Percentiles rank a stretch among this genome's conserved stretches.
Conservation (phyloP, 2,888 invertebrate species). For the Sinelater perroti region DNA sequence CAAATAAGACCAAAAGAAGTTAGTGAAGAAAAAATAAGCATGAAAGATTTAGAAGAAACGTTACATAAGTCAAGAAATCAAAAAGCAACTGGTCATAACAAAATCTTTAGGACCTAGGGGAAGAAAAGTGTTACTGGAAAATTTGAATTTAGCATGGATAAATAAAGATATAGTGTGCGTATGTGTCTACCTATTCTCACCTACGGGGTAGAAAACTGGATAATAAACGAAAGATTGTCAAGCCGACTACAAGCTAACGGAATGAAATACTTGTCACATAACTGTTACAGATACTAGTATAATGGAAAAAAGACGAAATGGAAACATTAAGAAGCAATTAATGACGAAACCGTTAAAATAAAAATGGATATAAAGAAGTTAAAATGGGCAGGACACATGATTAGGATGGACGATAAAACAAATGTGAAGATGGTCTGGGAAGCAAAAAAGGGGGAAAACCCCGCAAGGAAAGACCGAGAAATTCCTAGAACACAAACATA, state of each 20-base stretch:
- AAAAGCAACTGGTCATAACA: too few species aligned
- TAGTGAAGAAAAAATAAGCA: too few species aligned
- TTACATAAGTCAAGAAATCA: too few species aligned
- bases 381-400: neutral
- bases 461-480: too few species aligned
- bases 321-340: conserved; percentile 1
- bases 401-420: conserved; percentile 3
- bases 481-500: too few species aligned
- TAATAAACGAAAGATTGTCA: neutral
- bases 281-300: neutral
- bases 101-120: too few species aligned
- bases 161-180: too few species aligned
- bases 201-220: neutral
- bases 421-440: neutral
- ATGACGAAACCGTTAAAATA: neutral
- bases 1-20: too few species aligned
- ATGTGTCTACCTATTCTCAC: neutral
- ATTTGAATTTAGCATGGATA: too few species aligned
- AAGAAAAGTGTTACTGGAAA: too few species aligned
- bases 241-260: neutral
- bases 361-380: conserved; percentile 2
- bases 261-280: conserved; percentile 9
- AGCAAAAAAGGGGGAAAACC: neutral
- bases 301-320: conserved; percentile 1
- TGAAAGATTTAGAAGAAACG: too few species aligned